Conservation (phyloP, 2,888 invertebrate species). For the Rhagonycha fulva region DNA sequence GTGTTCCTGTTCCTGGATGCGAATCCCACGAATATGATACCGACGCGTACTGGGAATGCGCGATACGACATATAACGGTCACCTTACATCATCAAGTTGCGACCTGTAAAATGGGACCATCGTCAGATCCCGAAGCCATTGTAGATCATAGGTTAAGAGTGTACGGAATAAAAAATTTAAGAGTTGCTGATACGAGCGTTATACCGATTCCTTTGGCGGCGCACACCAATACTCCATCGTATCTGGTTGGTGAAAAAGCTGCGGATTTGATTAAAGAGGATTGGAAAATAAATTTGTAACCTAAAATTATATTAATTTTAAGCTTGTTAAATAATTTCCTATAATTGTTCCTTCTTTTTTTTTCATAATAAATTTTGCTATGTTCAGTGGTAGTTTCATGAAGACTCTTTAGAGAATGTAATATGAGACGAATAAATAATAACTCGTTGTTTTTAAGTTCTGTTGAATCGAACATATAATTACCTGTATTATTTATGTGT, state of each 20-base stretch:
- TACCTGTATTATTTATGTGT: too few relatives aligned
- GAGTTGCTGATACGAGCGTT: conserved; percentile 62
- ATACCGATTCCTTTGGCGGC: conserved; percentile 60
- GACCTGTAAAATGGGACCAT: conserved; percentile 63
- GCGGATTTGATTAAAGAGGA: conserved; percentile 58
- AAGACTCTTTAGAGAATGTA: too few relatives aligned
- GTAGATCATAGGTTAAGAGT: conserved; percentile 61
- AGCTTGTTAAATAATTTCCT: background rate
- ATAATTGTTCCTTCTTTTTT: too few relatives aligned
- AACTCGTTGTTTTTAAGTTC: too few relatives aligned
- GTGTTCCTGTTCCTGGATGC: conserved; percentile 59
- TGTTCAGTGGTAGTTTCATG: too few relatives aligned
- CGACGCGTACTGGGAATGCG: conserved; percentile 61
- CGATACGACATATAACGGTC: conserved; percentile 53
- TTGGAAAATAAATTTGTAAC: conserved; percentile 43
- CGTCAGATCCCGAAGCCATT: conserved; percentile 58
- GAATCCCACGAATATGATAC: conserved; percentile 48
- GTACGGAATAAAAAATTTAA: conserved; percentile 57
- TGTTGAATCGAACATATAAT: too few relatives aligned
- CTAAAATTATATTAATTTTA: background rate
- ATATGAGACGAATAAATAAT: too few relatives aligned
- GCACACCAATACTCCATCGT: conserved; percentile 59
- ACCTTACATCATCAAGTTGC: conserved; percentile 61
- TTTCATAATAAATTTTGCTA: too few relatives aligned
- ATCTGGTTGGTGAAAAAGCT: conserved; percentile 63